Conservation (phyloP, 1,140 invertebrate genomes). For the Steinernema feltiae region DNA sequence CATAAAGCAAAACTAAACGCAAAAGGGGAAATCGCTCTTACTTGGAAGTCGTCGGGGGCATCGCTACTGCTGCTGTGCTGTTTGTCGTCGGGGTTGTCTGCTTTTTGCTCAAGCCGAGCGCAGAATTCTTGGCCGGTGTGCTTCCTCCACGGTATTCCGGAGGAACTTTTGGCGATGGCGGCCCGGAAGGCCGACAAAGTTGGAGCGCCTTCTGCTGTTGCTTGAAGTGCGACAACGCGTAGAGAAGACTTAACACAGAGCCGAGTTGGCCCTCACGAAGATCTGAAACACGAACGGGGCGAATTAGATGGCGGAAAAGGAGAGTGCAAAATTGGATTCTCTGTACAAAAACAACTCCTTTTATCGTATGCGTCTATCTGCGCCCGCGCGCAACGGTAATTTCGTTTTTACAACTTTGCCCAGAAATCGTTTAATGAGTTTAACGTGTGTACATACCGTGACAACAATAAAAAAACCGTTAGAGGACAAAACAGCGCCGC, state of each 20-base stretch:
- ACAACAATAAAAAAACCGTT: background rate
- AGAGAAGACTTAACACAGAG: constrained; percentile 60
- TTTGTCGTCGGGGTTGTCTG: constrained; percentile 19
- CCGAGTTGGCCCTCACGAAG: constrained; percentile 60
- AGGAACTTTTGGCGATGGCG: constrained; percentile 16
- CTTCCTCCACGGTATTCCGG: constrained; percentile 18
- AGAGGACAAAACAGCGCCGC: too few species aligned
- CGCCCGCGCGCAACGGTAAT: constrained; percentile 6
- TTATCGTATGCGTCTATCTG: too few species aligned
- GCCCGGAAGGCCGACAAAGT: constrained; percentile 7
- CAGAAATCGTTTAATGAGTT: constrained; percentile 19
- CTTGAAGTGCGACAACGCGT: constrained; percentile 60
- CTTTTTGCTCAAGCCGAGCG: constrained; percentile 4
- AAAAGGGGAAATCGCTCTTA: background rate
- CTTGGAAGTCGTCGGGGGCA: constrained; percentile 1
- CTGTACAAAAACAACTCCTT: background rate
- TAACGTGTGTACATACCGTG: constrained; percentile 10
- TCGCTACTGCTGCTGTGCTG: constrained; percentile 4
- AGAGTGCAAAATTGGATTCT: background rate
- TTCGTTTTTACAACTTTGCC: constrained; percentile 17
- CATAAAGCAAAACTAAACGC: background rate
- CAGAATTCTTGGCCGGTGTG: constrained; percentile 21
- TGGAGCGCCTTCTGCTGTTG: constrained; percentile 59
- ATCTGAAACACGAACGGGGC: constrained; percentile 56
- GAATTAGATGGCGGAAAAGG: background rate